Evolutionary conservation across 2,113 vertebrate species (phyloP).

Genomic region (Hippolais icterina): DNA sequence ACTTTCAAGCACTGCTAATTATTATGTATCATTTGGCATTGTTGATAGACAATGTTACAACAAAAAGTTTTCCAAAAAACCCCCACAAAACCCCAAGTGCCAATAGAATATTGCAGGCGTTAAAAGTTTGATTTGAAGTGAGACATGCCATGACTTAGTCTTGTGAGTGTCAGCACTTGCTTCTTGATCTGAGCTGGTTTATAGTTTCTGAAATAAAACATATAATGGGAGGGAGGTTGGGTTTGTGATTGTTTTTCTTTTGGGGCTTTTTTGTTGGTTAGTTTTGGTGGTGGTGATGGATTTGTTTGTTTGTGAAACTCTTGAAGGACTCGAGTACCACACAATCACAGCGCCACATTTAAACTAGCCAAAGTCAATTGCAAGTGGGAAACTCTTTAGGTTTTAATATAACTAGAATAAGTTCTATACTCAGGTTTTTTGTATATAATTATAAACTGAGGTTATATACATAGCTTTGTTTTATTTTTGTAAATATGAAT

Average conservation of each 20-base stretch:
- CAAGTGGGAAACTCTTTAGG: background rate
- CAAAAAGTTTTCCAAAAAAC: background rate
- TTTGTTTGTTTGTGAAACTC: background rate
- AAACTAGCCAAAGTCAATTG: background rate
- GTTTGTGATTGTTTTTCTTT: background rate
- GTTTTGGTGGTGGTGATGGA: background rate
- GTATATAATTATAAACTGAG: background rate
- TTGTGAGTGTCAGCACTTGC: background rate
- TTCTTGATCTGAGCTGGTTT: background rate
- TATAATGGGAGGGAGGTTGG: accelerated
- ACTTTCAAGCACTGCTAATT: background rate
- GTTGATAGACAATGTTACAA: background rate
- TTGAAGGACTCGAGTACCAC: background rate
- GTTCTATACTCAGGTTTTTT: background rate
- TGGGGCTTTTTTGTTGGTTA: background rate
- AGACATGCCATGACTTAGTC: background rate
- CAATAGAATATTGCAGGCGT: background rate
- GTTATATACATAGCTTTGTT: background rate
- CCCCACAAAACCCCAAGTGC: accelerated
- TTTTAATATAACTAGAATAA: background rate
- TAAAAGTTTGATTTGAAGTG: background rate
- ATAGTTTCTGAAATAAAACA: background rate
- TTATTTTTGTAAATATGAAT: background rate
- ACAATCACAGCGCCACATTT: background rate
- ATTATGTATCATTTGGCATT: background rate